Evolutionary conservation across 2,888 invertebrate genomes (phyloP), one percentile per base, ranked within the genome.

Genomic region (Drosophila rellima): DNA sequence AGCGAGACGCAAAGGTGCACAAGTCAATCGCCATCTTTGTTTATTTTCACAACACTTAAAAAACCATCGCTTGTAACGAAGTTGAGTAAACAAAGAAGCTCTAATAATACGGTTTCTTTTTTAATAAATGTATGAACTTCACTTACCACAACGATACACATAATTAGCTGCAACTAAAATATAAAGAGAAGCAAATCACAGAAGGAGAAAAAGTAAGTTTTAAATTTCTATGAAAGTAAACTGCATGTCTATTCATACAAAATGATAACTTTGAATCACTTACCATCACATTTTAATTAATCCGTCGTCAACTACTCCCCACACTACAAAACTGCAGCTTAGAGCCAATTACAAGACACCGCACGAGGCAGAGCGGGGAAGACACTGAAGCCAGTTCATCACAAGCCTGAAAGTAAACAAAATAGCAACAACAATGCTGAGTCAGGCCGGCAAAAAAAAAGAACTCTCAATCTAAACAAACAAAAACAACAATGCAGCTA

Each of bases 381-480:
- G 33, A 31, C 18, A 4, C 23, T 37, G 40, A 40, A 18, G 52
- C 23, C 31, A 37, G 65, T 62, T 65, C 69, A 69, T 76, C 78
- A 74, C 67, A 42, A 62, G 56, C 47, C 40, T 47, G 29, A 62
- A 42, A 61, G 54, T 45, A 65, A 56, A 64, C 39, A 57, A 59
- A 56, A 44, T 42, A 23, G 31, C 47, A 47, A 52, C 47, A 62
- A 64, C 64, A 39, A 64, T 40, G 64, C 75, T 65, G 69, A 78
- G 61, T 78, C 70, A 83, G 71, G 51, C 35, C 54, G 56, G 65
- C 70, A 59, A 62, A 56, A 51, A 33, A 31, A 48, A 42, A 29
- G 45, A 67, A 70, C 64, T 73, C 64, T 67, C 48, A 59, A 71
- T 63, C 45, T 63, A 85, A 82, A 80, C 78, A 82, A 82, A 85